Evolutionary conservation across 1,140 invertebrate species (phyloP).

Genomic region (Lucilia sericata): DNA sequence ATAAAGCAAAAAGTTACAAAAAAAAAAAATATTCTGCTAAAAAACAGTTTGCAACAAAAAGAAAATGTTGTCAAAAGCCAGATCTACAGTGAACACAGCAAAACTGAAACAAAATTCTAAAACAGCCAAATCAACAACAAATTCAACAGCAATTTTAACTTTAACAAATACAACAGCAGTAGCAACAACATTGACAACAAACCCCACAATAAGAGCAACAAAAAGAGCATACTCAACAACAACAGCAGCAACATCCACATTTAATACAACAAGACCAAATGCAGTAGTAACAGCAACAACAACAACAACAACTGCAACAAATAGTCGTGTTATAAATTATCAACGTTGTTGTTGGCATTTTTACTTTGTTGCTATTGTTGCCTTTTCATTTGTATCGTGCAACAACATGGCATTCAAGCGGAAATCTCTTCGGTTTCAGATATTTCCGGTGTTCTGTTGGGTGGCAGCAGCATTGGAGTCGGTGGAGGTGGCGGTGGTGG

Average conservation of each 20-base stretch:
- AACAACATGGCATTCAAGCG: conserved; percentile 29
- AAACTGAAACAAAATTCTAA: neutral
- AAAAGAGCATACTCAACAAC: neutral
- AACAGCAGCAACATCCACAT: neutral
- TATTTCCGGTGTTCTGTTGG: conserved; percentile 12
- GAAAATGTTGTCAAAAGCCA: conserved; percentile 15
- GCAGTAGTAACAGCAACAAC: neutral
- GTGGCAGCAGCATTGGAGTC: neutral
- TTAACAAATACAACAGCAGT: neutral
- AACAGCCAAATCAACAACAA: neutral
- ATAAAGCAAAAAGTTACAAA: neutral
- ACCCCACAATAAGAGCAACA: neutral
- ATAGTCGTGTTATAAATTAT: neutral
- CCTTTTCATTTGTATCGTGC: conserved; percentile 26
- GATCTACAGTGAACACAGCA: neutral
- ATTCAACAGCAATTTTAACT: neutral
- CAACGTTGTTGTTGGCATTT: conserved; percentile 31
- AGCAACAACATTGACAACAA: neutral
- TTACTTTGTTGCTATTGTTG: conserved; percentile 30
- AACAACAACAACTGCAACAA: neutral
- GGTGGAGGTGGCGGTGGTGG: neutral
- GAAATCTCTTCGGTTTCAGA: conserved; percentile 45
- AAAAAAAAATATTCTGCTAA: neutral
- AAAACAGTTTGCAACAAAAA: neutral
- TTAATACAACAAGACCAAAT: neutral